phyloP scores from a whole-genome alignment of 2,113 vertebrate species.

The Pteruthius melanotis region DNA sequence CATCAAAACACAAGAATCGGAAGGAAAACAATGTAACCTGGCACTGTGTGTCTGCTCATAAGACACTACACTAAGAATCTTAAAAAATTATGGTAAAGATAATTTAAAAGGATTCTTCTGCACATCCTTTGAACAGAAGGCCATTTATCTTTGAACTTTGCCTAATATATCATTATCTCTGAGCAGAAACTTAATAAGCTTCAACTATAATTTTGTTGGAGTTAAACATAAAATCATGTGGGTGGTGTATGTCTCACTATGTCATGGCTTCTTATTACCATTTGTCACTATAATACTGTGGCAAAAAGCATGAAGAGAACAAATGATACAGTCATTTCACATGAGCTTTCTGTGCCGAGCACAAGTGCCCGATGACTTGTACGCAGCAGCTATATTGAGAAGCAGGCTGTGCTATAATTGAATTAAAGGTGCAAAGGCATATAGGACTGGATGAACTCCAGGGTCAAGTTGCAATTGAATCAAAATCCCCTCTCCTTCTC shows the following conservation, averaged over 20 bases:
- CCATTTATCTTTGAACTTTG: conserved; percentile 29
- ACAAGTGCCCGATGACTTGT: not conserved
- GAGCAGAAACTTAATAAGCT: conserved; percentile 56
- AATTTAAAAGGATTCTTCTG: not conserved
- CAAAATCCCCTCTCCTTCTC: conserved; percentile 42
- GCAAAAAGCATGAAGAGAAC: conserved; percentile 41
- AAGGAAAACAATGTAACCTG: not conserved
- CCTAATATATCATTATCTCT: conserved; percentile 17
- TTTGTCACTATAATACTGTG: conserved; percentile 42
- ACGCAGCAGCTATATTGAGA: conserved; percentile 36
- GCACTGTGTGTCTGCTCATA: not conserved
- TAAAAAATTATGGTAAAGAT: not conserved
- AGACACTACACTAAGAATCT: not conserved
- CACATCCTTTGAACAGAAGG: not conserved
- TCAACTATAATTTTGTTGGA: conserved; percentile 52
- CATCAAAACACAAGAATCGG: not conserved
- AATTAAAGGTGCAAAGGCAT: conserved; percentile 65
- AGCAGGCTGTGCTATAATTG: conserved; percentile 39
- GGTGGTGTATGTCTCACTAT: conserved; percentile 11
- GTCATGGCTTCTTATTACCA: conserved; percentile 57
- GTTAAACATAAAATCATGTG: conserved; percentile 51
- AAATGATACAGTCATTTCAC: conserved; percentile 7
- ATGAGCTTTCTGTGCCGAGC: not conserved
- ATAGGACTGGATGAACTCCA: not conserved
- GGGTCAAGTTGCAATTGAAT: conserved; percentile 50